phyloP scores from a whole-genome alignment of 2,113 vertebrate species.

The Plecturocebus donacophilus region DNA sequence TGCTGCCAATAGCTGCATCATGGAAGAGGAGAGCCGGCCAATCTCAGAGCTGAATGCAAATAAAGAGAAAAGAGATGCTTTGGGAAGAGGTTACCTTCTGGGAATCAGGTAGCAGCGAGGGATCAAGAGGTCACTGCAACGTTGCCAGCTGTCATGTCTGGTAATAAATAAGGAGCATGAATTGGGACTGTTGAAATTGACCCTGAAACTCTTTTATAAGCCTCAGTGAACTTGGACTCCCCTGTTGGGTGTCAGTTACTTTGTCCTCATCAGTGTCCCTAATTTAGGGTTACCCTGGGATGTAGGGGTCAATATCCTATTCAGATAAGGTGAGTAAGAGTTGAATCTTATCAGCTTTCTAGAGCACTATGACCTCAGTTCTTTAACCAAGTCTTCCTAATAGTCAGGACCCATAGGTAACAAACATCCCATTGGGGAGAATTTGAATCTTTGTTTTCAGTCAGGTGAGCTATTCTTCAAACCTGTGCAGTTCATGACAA shows the following conservation, averaged over 20 bases:
- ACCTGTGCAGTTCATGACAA: not conserved
- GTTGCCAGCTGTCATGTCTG: not conserved
- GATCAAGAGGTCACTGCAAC: not conserved
- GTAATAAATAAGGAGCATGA: conserved; percentile 34
- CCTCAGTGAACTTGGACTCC: not conserved
- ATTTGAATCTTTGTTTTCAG: not conserved
- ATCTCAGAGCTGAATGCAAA: conserved; percentile 13
- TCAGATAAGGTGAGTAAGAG: not conserved
- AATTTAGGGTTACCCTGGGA: not conserved
- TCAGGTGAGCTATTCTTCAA: not conserved
- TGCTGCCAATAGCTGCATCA: conserved; percentile 29
- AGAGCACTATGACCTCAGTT: not conserved
- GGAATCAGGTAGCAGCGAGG: not conserved
- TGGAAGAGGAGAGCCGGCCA: not conserved
- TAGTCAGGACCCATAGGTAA: not conserved
- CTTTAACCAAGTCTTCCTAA: not conserved
- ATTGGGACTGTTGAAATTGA: not conserved
- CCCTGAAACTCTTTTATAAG: not conserved
- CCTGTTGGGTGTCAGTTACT: not conserved
- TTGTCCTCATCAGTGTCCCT: conserved; percentile 8
- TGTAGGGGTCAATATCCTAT: not conserved
- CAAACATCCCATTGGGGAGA: not conserved
- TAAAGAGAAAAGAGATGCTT: conserved; percentile 29
- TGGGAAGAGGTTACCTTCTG: not conserved
- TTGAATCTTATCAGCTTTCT: not conserved